Evolutionary conservation across 2,888 invertebrate genomes (phyloP).

Genomic region (Aspidiotus destructor): DNA sequence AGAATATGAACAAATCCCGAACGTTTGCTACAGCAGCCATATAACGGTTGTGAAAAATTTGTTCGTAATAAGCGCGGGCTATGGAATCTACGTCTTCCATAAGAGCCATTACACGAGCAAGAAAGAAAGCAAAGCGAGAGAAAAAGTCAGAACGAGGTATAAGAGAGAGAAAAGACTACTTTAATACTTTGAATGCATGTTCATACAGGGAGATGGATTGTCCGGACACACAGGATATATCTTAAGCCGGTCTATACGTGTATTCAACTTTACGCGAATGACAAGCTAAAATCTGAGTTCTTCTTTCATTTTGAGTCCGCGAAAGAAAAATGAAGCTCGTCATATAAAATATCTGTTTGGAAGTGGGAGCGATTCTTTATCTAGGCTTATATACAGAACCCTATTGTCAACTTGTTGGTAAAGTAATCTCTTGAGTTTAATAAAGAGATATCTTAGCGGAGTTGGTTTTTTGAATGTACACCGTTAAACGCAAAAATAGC

Average conservation of each 20-base stretch:
- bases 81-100: background rate
- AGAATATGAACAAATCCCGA: too few species aligned
- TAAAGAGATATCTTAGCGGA: slow-evolving; percentile 11
- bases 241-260: slow-evolving; percentile 3
- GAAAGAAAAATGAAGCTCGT: slow-evolving; percentile 16
- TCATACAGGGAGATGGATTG: slow-evolving; percentile 5
- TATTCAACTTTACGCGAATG: slow-evolving; percentile 16
- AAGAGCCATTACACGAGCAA: background rate
- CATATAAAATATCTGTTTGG: slow-evolving; percentile 12
- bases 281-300: slow-evolving; percentile 16
- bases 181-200: background rate
- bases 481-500: too few species aligned
- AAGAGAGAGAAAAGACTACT: background rate
- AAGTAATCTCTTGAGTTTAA: slow-evolving; percentile 15
- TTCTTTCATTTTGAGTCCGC: slow-evolving; percentile 9
- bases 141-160: background rate
- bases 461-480: background rate
- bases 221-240: slow-evolving; percentile 7
- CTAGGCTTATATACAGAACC: slow-evolving; percentile 14
- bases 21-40: too few species aligned
- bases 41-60: background rate
- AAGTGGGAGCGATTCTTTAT: slow-evolving; percentile 15
- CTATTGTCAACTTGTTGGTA: slow-evolving; percentile 26
- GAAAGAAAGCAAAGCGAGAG: background rate
- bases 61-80: background rate